Evolutionary conservation across 2,888 invertebrate species (phyloP).

Genomic region (Dryadula phaetusa): DNA sequence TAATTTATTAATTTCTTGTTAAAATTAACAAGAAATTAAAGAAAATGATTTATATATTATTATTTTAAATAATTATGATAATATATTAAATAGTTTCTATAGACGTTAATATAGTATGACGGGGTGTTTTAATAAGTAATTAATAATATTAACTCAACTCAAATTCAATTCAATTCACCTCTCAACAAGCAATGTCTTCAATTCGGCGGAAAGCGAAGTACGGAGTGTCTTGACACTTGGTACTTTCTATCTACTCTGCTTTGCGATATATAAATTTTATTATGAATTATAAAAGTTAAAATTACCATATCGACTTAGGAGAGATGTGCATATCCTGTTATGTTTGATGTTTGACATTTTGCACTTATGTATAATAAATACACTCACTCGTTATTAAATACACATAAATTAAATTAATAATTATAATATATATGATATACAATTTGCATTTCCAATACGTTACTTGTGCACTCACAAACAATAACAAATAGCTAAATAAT

Average conservation of each 20-base stretch:
- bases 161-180: too few relatives aligned
- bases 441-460: not conserved
- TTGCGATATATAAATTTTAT: too few relatives aligned
- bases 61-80: not conserved
- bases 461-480: not conserved
- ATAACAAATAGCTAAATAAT: not conserved
- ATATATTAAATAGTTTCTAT: not conserved
- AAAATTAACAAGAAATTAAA: too few relatives aligned
- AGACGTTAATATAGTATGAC: too few relatives aligned
- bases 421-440: not conserved
- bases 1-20: too few relatives aligned
- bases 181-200: too few relatives aligned
- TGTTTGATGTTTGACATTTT: slow-evolving; percentile 48
- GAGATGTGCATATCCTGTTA: slow-evolving; percentile 54
- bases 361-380: slow-evolving; percentile 25
- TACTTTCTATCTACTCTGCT: too few relatives aligned
- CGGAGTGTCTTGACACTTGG: too few relatives aligned
- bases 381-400: not conserved
- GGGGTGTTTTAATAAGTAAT: too few relatives aligned
- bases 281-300: slow-evolving; percentile 31
- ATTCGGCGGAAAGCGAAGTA: too few relatives aligned
- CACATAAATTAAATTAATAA: not conserved
- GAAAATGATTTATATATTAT: not conserved
- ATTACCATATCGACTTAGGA: slow-evolving; percentile 72
- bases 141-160: too few relatives aligned